A percentile compares a stretch with the other conserved stretches of the same genome.
phyloP scores from a whole-genome alignment of 2,113 vertebrate species.

The Ochotona curzoniae region DNA sequence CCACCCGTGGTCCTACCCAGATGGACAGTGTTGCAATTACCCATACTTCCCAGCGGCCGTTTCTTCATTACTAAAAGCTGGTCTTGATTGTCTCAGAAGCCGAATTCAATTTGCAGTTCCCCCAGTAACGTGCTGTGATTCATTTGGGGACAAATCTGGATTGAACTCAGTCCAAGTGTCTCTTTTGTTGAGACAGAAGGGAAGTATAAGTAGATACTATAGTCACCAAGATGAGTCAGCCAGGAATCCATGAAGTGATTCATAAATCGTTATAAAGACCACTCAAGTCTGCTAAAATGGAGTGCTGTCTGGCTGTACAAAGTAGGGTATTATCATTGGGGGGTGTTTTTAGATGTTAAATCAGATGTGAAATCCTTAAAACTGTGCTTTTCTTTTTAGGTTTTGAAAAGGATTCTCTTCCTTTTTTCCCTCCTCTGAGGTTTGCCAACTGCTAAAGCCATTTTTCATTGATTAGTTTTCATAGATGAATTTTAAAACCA shows the following conservation, averaged over 20 bases:
- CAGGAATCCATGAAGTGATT: conserved; percentile 92
- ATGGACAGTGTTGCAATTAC: conserved; percentile 65
- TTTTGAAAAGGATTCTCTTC: conserved; percentile 80
- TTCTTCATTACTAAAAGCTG: conserved; percentile 86
- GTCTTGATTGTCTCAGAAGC: conserved; percentile 86
- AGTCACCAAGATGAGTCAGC: conserved; percentile 86
- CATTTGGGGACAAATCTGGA: conserved; percentile 83
- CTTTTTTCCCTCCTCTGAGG: not conserved
- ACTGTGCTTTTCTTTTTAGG: conserved; percentile 76
- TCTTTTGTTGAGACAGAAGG: conserved; percentile 88
- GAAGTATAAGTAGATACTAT: conserved; percentile 88
- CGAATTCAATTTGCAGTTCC: conserved; percentile 86
- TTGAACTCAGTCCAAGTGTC: conserved; percentile 80
- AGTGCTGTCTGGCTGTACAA: conserved; percentile 82
- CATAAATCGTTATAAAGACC: conserved; percentile 89
- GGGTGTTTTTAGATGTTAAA: conserved; percentile 86
- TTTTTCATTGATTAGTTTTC: conserved; percentile 83
- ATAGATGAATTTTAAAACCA: conserved; percentile 78
- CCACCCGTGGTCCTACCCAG: conserved; percentile 48
- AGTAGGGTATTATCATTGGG: conserved; percentile 77
- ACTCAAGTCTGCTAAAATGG: conserved; percentile 84
- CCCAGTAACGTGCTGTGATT: conserved; percentile 83
- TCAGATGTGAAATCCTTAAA: conserved; percentile 89
- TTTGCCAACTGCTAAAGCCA: conserved; percentile 73
- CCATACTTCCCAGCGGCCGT: conserved; percentile 79